Evolutionary conservation across 2,113 vertebrate species (phyloP).

Genomic region (Tachysurus fulvidraco): DNA sequence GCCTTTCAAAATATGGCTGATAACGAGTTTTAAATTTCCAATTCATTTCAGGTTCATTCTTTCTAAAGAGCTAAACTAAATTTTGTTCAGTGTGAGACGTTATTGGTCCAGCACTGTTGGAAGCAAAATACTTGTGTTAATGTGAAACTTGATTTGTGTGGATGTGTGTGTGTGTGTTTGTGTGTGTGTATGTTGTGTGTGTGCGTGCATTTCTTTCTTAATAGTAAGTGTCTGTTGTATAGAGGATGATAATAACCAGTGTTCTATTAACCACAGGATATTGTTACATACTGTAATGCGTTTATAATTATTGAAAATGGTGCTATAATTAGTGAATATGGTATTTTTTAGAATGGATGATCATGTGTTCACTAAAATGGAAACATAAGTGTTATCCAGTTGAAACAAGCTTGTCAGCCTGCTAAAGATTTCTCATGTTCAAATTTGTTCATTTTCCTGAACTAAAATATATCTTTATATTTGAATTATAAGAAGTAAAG

Average conservation of each 20-base stretch:
- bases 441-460: background rate
- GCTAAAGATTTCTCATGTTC: background rate
- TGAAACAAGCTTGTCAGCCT: background rate
- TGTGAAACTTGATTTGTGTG: background rate
- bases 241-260: background rate
- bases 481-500: background rate
- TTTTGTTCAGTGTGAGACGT: background rate
- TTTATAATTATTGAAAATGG: background rate
- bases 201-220: background rate
- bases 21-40: slow-evolving; percentile 9
- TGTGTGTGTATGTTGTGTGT: background rate
- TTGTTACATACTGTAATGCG: background rate
- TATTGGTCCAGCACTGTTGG: background rate
- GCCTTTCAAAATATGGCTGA: slow-evolving; percentile 69
- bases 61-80: background rate
- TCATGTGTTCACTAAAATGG: background rate
- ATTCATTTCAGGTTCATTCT: background rate
- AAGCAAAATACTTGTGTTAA: background rate
- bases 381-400: background rate
- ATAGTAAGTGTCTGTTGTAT: background rate
- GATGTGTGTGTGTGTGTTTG: background rate
- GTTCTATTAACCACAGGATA: background rate
- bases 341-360: background rate
- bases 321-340: background rate
- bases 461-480: background rate